Base-by-base conservation (phyloP, 2,113 vertebrate genomes). In the Ctenomys sociabilis region DNA sequence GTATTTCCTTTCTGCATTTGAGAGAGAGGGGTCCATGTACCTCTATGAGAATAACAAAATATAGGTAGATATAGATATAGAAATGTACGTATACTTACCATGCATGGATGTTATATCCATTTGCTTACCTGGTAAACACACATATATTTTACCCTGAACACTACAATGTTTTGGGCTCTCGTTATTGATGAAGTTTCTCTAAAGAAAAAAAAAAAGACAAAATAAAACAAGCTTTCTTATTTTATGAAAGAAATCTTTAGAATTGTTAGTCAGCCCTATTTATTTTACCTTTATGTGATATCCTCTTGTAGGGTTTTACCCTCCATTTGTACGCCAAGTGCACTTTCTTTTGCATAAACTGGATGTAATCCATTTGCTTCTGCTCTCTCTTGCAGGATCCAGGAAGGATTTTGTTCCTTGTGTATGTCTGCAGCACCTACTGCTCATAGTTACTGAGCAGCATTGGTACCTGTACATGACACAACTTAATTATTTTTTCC, bases 1-100 rank as follows among this genome's bases (percentile, higher is more conserved):
- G 61, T 92, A 90, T 70, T 94, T 93, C 12, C 24, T 66, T 85
- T 94, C 64, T 87, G 87, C 9, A 90, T 14, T 93, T 88, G 70
- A 95, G 12, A 7, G 6, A 84, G 35, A 85, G 32, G 30, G n/a
- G 21, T 12, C 73, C n/a, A 52, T 61, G 45, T 2, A 93, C 57
- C 88, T 26, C n/a, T 9, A 43, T 54, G 30, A 24, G 17, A 92
- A 35, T 88, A 88, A 91, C 84, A 54, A 78, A 93, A 64, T 37
- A 49, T 64, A 66, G 9, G 24, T 59, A 54, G 24, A 54, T 78
- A 77, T 12, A 91, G 35, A 78, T 4, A 64, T 89, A 72, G 84
- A 92, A 85, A 88, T 85, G 54, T 82, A 54, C 64, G 28, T 80
- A 21, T 4, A 68, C 9, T 28, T 0, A 43, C 59, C 5, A 57